Base-by-base conservation (phyloP, 2,113 vertebrate species). In the Melospiza georgiana region DNA sequence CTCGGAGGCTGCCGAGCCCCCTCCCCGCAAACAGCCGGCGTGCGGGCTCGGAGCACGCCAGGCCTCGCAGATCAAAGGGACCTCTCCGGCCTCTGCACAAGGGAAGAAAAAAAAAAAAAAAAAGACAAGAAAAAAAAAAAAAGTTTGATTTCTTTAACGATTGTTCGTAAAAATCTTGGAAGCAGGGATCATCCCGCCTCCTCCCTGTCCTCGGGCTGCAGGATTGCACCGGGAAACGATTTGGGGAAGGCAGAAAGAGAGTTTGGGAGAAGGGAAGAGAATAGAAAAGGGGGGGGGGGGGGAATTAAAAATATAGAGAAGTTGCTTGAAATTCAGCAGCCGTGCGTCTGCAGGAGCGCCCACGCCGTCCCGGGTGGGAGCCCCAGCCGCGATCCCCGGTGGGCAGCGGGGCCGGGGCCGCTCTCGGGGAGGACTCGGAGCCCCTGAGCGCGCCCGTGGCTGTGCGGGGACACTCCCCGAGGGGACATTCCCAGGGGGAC, bases 11-110 rank as follows among this genome's bases (percentile, higher is more conserved):
- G 68, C 65, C 19, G 27, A 24, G 31, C 80, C 66, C 85, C 75
- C 66, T 51, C 68, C 33, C 67, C 95, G 44, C 87, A 72, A 58
- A 3, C 52, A 76, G 48, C 68, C 86, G 83, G 54, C 49, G 68
- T 92, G 89, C 86, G 80, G 90, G 80, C 90, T 44, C 37, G 76
- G 43, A 91, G 87, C 81, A 69, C 57, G 72, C 90, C 95, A 94
- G 95, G 95, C 93, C 95, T 94, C 92, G 92, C 66, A 92, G 92
- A 96, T 95, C 95, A 94, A 95, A 96, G 92, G 52, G 58, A 75
- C 25, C 54, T 91, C 87, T 69, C 59, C 85, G 68, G 59, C 77
- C 82, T 69, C 89, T 23, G 63, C 68, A 55, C 39, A 37, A 12
- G 80, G 71, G 12, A 10, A 61, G 5, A 13, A 7, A 1, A 2